Evolutionary conservation across 2,888 invertebrate genomes (phyloP), one percentile per base, ranked within the genome.

Genomic region (Melinaea menophilus): DNA sequence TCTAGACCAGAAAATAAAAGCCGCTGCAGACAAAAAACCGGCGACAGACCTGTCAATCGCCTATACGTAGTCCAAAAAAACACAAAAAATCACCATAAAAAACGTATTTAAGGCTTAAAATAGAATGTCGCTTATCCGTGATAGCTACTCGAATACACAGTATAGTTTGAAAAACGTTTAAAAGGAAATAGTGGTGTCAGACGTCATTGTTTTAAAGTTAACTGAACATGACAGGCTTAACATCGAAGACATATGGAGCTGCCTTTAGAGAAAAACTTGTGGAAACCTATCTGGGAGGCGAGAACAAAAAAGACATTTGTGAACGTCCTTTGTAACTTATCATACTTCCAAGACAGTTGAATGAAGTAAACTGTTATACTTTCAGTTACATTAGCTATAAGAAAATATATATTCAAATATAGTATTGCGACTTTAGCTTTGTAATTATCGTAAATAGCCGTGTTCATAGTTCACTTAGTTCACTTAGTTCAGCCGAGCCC

Each of bases 11-110:
- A 77, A 78, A 80, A 78, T 74, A 75, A 76, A 75, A 75, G 68
- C 64, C 62, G 55, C 55, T 62, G 61, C 69, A 74, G 76, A 78
- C 76, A 77, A 79, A 69, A 72, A 76, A 73, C 72, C 74, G 73
- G 75, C 76, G 78, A 80, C 80, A 77, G 75, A 61, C 71, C 81
- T 82, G 84, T 85, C 86, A 84, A 82, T 81, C 77, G 75, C 63
- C 70, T 69, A 68, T 66, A 69, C 64, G 63, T 66, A 48, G 47
- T 34, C 2, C 58, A 58, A 69, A 72, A n/a, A 72, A 72, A 69
- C 55, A 62, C 65, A 69, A 59, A 72, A 70, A 70, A 66, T 54
- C 47, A 64, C 59, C 65, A 68, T 71, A 77, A 82, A 80, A 81
- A 72, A 71, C 71, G 77, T 78, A 75, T 79, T 83, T 81, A 79